Conservation (phyloP, 2,797 vertebrate species). For the Sebastes hubbsi region DNA sequence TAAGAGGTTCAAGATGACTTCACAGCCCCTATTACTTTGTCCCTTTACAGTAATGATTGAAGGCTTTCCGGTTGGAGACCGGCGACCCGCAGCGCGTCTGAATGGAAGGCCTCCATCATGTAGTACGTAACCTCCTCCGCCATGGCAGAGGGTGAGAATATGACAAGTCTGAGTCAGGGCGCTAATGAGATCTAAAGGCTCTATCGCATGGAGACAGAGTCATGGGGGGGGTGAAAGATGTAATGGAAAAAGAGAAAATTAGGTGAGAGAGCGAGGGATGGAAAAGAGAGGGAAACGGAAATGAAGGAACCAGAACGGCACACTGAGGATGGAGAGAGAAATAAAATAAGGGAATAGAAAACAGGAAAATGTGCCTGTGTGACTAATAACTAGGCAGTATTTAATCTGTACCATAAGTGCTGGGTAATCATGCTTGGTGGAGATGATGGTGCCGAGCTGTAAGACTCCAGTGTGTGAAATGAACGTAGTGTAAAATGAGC, state of each 20-base stretch:
- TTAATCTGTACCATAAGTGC: slow-evolving; percentile 6
- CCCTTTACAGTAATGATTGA: not conserved
- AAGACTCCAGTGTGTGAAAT: not conserved
- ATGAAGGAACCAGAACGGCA: not conserved
- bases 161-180: slow-evolving; percentile 24
- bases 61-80: not conserved
- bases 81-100: not conserved
- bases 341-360: not conserved
- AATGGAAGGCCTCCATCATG: not conserved
- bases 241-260: not conserved
- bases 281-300: not conserved
- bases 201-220: not conserved
- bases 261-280: not conserved
- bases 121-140: slow-evolving; percentile 27
- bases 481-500: not conserved
- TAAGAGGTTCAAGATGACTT: not conserved
- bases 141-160: slow-evolving; percentile 17
- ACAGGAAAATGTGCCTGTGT: not conserved
- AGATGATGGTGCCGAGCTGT: not conserved
- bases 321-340: not conserved
- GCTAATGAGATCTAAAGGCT: slow-evolving; percentile 61
- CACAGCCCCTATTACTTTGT: not conserved
- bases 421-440: not conserved
- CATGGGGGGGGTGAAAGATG: not conserved
- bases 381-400: not conserved